These are phyloP conservation scores for Oreortyx pictus DNA, from an alignment of 2,797 vertebrate species.

Conservation along the genomic window DNA sequence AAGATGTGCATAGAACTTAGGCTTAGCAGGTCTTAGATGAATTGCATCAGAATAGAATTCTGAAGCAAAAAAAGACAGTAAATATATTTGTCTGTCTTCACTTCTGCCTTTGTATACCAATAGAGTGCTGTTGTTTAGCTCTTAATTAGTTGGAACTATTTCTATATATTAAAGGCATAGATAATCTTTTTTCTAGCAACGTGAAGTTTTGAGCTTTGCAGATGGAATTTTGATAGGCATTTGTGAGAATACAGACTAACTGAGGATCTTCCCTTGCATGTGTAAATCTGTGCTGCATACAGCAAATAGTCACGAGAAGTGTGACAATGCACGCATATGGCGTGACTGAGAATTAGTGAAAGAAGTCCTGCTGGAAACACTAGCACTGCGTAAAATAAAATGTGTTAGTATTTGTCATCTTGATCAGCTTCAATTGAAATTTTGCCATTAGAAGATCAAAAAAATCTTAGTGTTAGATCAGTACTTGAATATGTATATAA, in stretches of 20 bases:
- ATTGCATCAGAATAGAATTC: background rate
- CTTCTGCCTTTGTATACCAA: background rate
- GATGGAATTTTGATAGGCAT: background rate
- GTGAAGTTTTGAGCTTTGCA: background rate
- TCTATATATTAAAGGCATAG: background rate
- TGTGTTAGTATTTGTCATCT: background rate
- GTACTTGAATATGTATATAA: no score
- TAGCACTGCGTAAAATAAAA: background rate
- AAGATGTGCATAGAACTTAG: background rate
- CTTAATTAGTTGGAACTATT: background rate
- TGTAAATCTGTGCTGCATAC: background rate
- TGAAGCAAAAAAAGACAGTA: background rate
- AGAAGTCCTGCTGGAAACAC: background rate
- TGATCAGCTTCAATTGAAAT: background rate
- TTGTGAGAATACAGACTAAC: background rate
- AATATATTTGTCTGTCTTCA: background rate
- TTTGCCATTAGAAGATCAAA: background rate
- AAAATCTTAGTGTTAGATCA: no score
- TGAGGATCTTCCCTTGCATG: background rate
- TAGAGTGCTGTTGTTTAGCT: background rate
- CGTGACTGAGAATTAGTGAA: background rate
- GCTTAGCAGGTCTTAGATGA: background rate
- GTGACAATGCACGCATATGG: background rate
- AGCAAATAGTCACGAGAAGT: background rate
- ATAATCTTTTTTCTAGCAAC: background rate